A percentile compares a stretch with the other conserved stretches of the same genome.
These are phyloP conservation scores for Desmodus rotundus DNA, from an alignment of 2,113 vertebrate genomes.

Conservation along the genomic window DNA sequence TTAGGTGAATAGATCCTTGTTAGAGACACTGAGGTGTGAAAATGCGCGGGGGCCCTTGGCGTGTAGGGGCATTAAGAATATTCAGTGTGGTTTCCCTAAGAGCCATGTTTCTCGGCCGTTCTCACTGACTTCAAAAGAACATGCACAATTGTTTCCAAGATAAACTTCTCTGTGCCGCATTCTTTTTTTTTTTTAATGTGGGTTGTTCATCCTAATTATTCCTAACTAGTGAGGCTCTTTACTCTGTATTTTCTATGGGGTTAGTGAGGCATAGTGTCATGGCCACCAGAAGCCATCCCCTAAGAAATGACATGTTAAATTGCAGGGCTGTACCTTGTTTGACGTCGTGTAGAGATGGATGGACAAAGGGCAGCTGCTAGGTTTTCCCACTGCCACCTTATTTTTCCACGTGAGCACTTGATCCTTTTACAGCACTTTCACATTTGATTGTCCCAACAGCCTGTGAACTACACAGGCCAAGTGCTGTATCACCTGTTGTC, in stretches of 20 bases:
- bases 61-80: neutral
- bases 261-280: neutral
- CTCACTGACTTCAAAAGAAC: slow-evolving; percentile 38
- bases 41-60: neutral
- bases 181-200: neutral
- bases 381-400: neutral
- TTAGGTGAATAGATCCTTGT: neutral
- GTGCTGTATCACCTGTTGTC: neutral
- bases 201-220: slow-evolving; percentile 12
- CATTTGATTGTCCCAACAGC: neutral
- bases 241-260: neutral
- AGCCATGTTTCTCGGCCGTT: neutral
- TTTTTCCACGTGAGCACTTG: neutral
- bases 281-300: neutral
- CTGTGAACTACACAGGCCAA: neutral
- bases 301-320: neutral
- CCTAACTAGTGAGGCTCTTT: neutral
- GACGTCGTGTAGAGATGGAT: neutral
- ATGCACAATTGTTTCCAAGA: neutral
- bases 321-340: neutral
- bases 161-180: neutral
- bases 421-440: neutral
- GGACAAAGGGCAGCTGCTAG: neutral
- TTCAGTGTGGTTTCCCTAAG: neutral
- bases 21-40: neutral